Percentiles rank a stretch among this genome's conserved stretches.
Conservation (phyloP, 2,113 vertebrate genomes). For the Corythaixoides concolor region DNA sequence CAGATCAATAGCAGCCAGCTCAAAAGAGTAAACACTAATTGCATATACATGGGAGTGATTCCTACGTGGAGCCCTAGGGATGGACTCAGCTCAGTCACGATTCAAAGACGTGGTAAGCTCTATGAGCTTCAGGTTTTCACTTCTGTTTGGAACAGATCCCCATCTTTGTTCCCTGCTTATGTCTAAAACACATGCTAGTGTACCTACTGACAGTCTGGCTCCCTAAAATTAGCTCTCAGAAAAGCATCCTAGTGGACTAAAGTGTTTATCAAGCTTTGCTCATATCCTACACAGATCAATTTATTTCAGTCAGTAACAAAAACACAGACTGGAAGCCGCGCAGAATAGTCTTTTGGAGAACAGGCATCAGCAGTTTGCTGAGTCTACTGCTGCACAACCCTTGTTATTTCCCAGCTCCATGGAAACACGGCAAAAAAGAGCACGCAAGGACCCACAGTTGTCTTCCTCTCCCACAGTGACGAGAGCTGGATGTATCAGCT, state of each 20-base stretch:
- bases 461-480: background rate
- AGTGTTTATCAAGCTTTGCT: background rate
- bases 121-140: background rate
- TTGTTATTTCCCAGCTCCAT: background rate
- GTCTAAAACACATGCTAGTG: background rate
- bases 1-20: background rate
- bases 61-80: background rate
- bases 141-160: background rate
- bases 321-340: background rate
- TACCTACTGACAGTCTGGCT: background rate
- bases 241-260: background rate
- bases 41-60: background rate
- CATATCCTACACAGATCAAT: background rate
- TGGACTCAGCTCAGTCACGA: background rate
- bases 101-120: background rate
- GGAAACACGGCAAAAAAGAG: background rate
- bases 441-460: background rate
- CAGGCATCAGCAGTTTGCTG: background rate
- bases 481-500: background rate
- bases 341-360: background rate
- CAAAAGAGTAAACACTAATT: background rate
- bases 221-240: background rate
- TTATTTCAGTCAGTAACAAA: background rate
- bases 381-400: background rate
- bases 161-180: background rate